These are phyloP conservation scores for Eurytoma adleriae DNA, from an alignment of 2,888 invertebrate species.

Conservation along the genomic window DNA sequence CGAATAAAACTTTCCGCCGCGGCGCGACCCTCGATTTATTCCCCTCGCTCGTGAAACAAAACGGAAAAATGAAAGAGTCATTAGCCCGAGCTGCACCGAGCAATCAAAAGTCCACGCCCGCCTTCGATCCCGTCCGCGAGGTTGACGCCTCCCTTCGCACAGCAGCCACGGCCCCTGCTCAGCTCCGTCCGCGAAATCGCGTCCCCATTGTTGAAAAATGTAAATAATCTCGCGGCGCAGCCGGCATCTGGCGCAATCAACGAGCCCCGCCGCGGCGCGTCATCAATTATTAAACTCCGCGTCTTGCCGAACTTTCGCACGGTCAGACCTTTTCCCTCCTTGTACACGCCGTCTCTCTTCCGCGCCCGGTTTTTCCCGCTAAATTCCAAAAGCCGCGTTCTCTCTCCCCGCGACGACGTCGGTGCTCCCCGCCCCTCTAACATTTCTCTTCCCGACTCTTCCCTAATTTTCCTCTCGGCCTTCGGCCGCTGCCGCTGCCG, in stretches of 20 bases:
- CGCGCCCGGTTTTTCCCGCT: constrained; percentile 12
- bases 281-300: constrained; percentile 38
- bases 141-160: background rate
- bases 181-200: background rate
- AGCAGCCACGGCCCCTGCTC: background rate
- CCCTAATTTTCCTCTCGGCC: constrained; percentile 44
- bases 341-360: background rate
- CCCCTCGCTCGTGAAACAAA: background rate
- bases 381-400: constrained; percentile 24
- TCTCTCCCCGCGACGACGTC: background rate
- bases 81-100: background rate
- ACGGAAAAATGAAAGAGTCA: constrained; percentile 1
- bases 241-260: constrained; percentile 37
- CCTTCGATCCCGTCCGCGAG: background rate
- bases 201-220: constrained; percentile 33
- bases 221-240: constrained; percentile 16
- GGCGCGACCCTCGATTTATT: background rate
- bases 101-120: background rate
- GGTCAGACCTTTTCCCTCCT: constrained; percentile 29
- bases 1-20: background rate
- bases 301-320: constrained; percentile 45
- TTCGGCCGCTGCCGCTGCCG: background rate
- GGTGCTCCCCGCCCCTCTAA: background rate
- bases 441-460: constrained; percentile 1
- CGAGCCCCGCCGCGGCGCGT: background rate